Evolutionary conservation across 2,113 vertebrate species (phyloP).

Genomic region (Xenus cinereus): DNA sequence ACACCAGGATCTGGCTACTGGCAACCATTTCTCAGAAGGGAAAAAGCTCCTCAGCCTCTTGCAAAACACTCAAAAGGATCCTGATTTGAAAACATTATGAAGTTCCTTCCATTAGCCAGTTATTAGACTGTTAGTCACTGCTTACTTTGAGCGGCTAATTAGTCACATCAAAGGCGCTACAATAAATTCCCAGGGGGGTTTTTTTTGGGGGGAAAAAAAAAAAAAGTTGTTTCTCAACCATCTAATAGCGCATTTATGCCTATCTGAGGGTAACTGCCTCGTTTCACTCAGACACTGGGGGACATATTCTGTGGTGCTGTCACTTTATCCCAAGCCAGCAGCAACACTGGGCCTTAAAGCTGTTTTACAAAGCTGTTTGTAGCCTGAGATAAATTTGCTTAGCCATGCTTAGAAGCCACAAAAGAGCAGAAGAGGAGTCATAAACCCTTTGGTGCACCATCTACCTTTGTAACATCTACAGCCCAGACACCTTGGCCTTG

Average conservation of each 20-base stretch:
- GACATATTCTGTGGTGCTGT: neutral
- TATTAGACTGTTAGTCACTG: slow-evolving; percentile 66
- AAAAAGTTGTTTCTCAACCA: slow-evolving; percentile 32
- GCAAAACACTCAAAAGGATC: slow-evolving; percentile 24
- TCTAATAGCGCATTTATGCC: slow-evolving; percentile 65
- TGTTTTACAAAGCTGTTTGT: neutral
- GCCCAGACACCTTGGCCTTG: neutral
- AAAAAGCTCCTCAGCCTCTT: slow-evolving; percentile 17
- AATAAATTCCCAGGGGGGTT: slow-evolving; percentile 69
- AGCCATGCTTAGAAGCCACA: neutral
- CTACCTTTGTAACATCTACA: neutral
- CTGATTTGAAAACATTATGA: slow-evolving; percentile 59
- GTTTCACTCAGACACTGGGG: slow-evolving; percentile 36
- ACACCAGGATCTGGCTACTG: neutral
- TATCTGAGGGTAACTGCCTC: slow-evolving; percentile 55
- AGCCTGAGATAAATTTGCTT: slow-evolving; percentile 15
- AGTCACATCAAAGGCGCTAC: slow-evolving; percentile 77
- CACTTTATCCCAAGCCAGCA: slow-evolving; percentile 14
- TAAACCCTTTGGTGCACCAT: neutral
- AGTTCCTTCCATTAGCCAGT: slow-evolving; percentile 68
- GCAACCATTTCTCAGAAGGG: neutral
- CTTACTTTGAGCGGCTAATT: slow-evolving; percentile 76
- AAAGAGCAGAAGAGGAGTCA: neutral
- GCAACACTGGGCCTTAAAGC: neutral
- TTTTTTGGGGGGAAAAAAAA: neutral